These are phyloP conservation scores for Zaprionus tsacasi DNA, from an alignment of 1,140 invertebrate genomes.

Conservation along the genomic window DNA sequence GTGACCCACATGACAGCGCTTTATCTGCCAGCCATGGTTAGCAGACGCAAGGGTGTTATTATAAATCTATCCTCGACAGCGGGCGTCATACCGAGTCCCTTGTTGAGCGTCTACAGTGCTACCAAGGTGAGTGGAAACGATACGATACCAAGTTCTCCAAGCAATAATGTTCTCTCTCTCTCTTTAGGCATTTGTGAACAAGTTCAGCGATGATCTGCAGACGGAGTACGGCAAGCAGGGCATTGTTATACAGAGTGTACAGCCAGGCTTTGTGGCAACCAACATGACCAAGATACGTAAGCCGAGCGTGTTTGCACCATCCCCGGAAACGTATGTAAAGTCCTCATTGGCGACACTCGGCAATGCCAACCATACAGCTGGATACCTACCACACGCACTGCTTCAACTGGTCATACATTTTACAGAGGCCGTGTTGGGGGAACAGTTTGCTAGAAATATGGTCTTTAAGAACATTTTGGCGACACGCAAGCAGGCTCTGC, in stretches of 20 bases:
- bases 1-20: constrained; percentile 93
- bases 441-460: constrained; percentile 65
- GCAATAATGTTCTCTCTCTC: not conserved
- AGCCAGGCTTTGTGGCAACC: constrained; percentile 95
- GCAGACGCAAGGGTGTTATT: constrained; percentile 92
- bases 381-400: constrained; percentile 91
- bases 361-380: constrained; percentile 89
- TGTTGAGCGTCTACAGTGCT: constrained; percentile 94
- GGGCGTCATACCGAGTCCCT: constrained; percentile 91
- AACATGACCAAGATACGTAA: constrained; percentile 96
- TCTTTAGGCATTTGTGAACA: constrained; percentile 91
- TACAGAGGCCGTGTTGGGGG: constrained; percentile 65
- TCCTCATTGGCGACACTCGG: constrained; percentile 91
- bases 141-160: not conserved
- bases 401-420: constrained; percentile 85
- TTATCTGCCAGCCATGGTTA: constrained; percentile 95
- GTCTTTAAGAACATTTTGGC: constrained; percentile 69
- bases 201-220: constrained; percentile 92
- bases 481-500: constrained; percentile 70
- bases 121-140: constrained; percentile 88
- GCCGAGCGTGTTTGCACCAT: constrained; percentile 92
- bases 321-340: constrained; percentile 90
- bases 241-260: constrained; percentile 92
- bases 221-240: constrained; percentile 92
- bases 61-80: constrained; percentile 96